Conservation (phyloP, 30 jellyfish, hydroid and myxozoan species). For the Turritopsis dohrnii region DNA sequence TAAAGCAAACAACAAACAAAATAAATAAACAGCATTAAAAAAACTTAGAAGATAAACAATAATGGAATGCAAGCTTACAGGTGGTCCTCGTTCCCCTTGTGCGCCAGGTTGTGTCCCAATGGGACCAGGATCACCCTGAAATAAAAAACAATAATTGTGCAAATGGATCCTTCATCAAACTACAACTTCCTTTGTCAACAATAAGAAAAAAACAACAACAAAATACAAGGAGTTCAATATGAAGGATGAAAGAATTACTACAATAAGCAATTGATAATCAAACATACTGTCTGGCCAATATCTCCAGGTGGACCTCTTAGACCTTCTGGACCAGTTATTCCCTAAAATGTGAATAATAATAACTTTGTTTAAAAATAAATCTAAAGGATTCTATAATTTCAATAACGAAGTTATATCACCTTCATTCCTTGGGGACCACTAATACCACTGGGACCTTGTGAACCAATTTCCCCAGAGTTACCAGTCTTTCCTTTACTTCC, state of each 20-base stretch:
- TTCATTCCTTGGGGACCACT: conserved; percentile 13
- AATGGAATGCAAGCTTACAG: conserved; percentile 12
- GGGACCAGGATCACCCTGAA: conserved; percentile 29
- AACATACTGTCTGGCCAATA: conserved; percentile 16
- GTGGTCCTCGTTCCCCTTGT: conserved; percentile 46
- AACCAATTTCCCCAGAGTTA: conserved; percentile 2
- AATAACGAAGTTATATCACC: background rate
- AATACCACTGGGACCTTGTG: conserved; percentile 7
- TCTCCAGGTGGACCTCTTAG: conserved; percentile 3
- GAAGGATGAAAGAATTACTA: background rate
- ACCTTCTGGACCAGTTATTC: background rate
- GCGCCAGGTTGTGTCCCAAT: conserved; percentile 30
- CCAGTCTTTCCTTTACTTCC: conserved; percentile 14
- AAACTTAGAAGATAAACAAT: background rate
- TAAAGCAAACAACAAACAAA: background rate
- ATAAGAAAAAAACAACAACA: no score
- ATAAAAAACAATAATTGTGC: background rate
- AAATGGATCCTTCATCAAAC: no score
- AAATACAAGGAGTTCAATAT: no score
- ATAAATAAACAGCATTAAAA: background rate
- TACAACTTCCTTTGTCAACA: no score
- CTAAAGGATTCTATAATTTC: no score
- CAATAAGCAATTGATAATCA: background rate
- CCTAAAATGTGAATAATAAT: no score
- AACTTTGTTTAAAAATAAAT: no score